Evolutionary conservation across 2,797 vertebrate species (phyloP).

Genomic region (Falco peregrinus): DNA sequence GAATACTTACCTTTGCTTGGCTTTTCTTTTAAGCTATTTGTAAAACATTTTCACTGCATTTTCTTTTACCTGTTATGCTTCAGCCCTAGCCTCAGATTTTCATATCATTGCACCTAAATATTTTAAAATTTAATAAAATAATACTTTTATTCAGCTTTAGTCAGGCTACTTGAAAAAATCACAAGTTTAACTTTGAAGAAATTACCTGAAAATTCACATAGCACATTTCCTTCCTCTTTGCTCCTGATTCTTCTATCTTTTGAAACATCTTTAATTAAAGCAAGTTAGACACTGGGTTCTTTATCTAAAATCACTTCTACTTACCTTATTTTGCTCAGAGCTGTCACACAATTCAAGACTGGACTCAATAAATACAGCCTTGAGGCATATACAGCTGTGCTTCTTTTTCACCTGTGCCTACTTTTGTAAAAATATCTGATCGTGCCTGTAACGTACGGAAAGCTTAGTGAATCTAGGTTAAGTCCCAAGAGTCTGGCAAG

Average conservation of each 20-base stretch:
- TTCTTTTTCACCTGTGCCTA: not conserved
- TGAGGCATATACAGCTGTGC: not conserved
- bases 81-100: not conserved
- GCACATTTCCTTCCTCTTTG: not conserved
- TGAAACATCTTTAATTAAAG: conserved; percentile 51
- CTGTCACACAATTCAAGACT: not conserved
- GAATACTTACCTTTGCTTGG: not conserved
- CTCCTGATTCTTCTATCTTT: not conserved
- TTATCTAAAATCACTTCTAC: conserved; percentile 39
- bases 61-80: not conserved
- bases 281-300: not conserved
- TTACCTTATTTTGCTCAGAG: not conserved
- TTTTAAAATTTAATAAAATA: too few relatives aligned
- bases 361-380: not conserved
- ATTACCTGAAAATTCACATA: not conserved
- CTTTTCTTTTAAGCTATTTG: not conserved
- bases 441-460: not conserved
- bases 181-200: not conserved
- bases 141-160: not conserved
- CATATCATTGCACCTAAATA: fast-evolving
- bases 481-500: not conserved
- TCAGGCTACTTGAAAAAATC: not conserved
- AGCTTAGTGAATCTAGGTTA: not conserved
- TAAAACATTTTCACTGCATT: not conserved
- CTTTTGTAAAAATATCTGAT: conserved; percentile 18